Evolutionary conservation across 2,797 vertebrate species (phyloP), one percentile per base, ranked within the genome.

Genomic region (Hapalemur alaotrensis): DNA sequence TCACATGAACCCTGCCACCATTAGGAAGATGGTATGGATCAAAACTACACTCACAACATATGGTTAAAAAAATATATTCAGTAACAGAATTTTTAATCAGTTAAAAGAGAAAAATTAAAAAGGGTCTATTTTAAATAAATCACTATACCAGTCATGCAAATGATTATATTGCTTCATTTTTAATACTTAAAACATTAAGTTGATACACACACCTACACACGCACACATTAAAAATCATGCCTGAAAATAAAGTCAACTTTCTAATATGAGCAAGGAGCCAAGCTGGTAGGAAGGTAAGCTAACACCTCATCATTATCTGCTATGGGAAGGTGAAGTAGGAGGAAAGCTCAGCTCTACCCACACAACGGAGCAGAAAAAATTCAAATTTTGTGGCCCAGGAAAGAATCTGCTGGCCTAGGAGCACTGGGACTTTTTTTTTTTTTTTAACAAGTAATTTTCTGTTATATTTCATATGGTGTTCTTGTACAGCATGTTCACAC

Each of bases 51-150:
- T 63, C n/a, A 65, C 6, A 63, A 57, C 11, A 38, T 20, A 25
- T 17, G 8, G 72, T n/a, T 83, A 12, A 59, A 87, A 75, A 82
- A 38, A 38, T 38, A 63, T 22, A 61, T 95, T 81, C 15, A 80
- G 23, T n/a, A 50, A 54, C 10, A 48, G 30, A 22, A 4, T 80
- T 67, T 88, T 80, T 25, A 67, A 75, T 38, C 43, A 81, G 14
- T 30, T 76, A n/a, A 86, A 78, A 67, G 14, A 38, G 38, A 59
- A 69, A 80, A 69, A 73, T 52, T 52, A 32, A 69, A 69, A 76
- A 89, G 7, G 23, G 59, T 61, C 14, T n/a, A 54, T 70, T 79
- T 79, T 43, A 81, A n/a, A 75, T 67, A 61, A 88, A 52, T 50
- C 25, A 46, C 48, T 76, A 76, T 52, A 76, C 0, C 2, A 25